Conservation (phyloP, 2,888 invertebrate species). For the Lasioglossum morio region DNA sequence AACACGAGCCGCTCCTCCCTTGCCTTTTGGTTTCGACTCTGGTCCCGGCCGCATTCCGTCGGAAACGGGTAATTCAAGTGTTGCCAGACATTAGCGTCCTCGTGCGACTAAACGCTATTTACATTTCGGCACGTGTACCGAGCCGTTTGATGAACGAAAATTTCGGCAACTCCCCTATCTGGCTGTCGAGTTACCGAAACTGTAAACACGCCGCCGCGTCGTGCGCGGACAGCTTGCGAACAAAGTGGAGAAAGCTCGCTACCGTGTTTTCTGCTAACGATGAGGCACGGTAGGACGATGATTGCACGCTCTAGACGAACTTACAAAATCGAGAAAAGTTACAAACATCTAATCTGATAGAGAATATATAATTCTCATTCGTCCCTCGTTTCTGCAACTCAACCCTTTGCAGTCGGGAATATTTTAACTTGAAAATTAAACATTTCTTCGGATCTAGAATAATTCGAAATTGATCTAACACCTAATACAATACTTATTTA, state of each 20-base stretch:
- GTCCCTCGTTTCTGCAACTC: no score
- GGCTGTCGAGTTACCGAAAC: constrained; percentile 14
- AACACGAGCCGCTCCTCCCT: constrained; percentile 12
- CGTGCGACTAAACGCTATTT: constrained; percentile 41
- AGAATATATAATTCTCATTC: no score
- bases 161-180: background rate
- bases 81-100: constrained; percentile 34
- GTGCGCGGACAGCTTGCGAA: background rate
- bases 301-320: background rate
- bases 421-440: no score
- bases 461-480: no score
- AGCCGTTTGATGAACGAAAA: constrained; percentile 13
- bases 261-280: background rate
- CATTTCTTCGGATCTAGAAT: no score
- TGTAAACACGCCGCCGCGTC: background rate
- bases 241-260: background rate
- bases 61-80: constrained; percentile 61
- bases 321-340: background rate
- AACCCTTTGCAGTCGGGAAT: no score
- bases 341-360: no score
- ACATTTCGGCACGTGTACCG: constrained; percentile 30
- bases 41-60: constrained; percentile 63
- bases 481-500: no score
- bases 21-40: constrained; percentile 22
- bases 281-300: background rate